These are phyloP conservation scores for Protodeltote pygarga DNA, from an alignment of 2,888 invertebrate species.

Conservation along the genomic window DNA sequence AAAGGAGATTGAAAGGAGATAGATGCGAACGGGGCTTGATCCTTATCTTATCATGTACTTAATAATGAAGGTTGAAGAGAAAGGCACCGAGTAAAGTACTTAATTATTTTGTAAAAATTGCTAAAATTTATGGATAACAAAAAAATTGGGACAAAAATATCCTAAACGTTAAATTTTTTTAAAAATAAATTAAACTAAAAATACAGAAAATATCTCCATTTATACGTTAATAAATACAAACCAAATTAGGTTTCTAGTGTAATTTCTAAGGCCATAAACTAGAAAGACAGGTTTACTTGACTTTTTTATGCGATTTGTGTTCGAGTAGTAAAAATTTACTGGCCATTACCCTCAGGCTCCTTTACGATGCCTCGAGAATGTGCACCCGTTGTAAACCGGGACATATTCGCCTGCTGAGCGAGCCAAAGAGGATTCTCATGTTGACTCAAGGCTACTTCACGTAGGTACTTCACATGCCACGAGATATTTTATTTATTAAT, in stretches of 20 bases:
- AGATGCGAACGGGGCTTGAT: too few relatives aligned
- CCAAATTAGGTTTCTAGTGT: constrained; percentile 33
- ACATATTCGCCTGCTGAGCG: constrained; percentile 44
- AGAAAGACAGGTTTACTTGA: constrained; percentile 55
- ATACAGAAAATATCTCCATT: too few relatives aligned
- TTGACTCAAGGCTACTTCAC: constrained; percentile 37
- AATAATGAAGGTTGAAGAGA: too few relatives aligned
- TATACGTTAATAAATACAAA: constrained; percentile 15
- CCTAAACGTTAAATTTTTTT: too few relatives aligned
- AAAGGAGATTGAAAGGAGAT: too few relatives aligned
- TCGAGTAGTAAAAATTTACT: constrained; percentile 68
- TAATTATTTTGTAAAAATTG: too few relatives aligned
- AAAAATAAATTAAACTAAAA: too few relatives aligned
- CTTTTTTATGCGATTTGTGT: constrained; percentile 62
- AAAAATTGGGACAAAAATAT: too few relatives aligned
- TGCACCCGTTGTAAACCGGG: constrained; percentile 58
- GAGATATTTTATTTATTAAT: constrained; percentile 8
- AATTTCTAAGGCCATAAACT: constrained; percentile 51
- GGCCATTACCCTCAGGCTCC: constrained; percentile 57
- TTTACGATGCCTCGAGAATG: constrained; percentile 61
- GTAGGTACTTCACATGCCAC: constrained; percentile 16
- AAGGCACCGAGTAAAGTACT: too few relatives aligned
- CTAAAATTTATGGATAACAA: too few relatives aligned
- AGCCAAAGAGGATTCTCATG: constrained; percentile 55
- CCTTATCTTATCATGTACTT: too few relatives aligned